These are phyloP conservation scores for Microcebus griseorufus DNA, from an alignment of 2,113 vertebrate species.

Conservation along the genomic window DNA sequence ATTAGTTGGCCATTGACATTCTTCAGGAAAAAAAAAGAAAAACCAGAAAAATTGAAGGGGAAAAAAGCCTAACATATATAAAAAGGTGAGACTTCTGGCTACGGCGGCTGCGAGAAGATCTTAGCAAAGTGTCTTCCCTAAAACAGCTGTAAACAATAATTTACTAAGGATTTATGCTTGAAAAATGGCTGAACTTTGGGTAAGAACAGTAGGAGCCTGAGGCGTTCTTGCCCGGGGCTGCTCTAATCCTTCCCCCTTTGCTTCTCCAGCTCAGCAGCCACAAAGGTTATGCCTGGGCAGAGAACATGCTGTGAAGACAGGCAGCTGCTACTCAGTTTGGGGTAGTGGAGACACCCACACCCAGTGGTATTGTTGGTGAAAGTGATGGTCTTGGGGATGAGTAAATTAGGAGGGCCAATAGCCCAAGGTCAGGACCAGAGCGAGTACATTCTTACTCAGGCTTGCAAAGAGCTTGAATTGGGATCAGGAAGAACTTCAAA, in stretches of 20 bases:
- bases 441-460: neutral
- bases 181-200: neutral
- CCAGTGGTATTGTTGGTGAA: neutral
- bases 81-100: neutral
- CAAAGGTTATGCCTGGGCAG: neutral
- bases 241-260: neutral
- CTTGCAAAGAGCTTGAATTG: no score
- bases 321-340: neutral
- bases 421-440: neutral
- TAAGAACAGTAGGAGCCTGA: neutral
- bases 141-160: neutral
- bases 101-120: neutral
- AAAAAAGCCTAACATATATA: neutral
- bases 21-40: neutral
- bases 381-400: neutral
- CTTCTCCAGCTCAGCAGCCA: neutral
- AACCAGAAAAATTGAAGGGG: neutral
- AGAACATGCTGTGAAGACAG: neutral
- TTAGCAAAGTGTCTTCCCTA: neutral
- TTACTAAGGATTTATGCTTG: neutral
- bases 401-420: neutral
- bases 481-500: neutral
- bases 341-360: neutral
- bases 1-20: neutral
- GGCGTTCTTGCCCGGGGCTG: neutral